Base-by-base conservation (phyloP, 2,888 invertebrate genomes). In the Eucera pruinosa region DNA sequence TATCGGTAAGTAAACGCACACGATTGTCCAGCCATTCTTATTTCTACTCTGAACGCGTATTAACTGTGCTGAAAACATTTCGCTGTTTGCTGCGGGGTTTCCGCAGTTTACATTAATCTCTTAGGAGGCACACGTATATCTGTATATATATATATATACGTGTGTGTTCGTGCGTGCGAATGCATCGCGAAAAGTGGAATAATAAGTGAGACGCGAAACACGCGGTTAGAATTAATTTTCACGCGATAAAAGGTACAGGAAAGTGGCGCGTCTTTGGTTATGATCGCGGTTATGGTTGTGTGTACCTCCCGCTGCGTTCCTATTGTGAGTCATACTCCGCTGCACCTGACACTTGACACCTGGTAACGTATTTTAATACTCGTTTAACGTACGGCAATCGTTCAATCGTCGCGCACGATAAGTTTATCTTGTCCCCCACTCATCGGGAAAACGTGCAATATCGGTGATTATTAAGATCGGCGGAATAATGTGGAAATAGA, bases 341-440 rank as follows among this genome's bases (percentile, higher is more conserved):
- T 72, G 69, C 81, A 85, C 75, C 78, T 85, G 79, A 83, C 65
- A 76, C 47, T 78, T 82, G 78, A 80, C 78, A 82, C 75, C 77
- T 83, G 78, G 69, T 62, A 74, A 73, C 47, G 73, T 50, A 50
- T 52, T 55, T 61, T 47, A 9, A 55, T 45, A 20, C 27, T 39
- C 45, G n/a, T 48, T 6, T 9, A 30, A 36, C 25, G 23, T 23
- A n/a, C n/a, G n/a, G n/a, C n/a, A n/a, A n/a, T n/a, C n/a, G n/a
- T n/a, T n/a, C n/a, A n/a, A n/a, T n/a, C n/a, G n/a, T n/a, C n/a
- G n/a, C n/a, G n/a, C n/a, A n/a, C n/a, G n/a, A n/a, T n/a, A n/a
- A n/a, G n/a, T n/a, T n/a, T n/a, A n/a, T n/a, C n/a, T n/a, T n/a
- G n/a, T n/a, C n/a, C n/a, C n/a, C n/a, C n/a, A n/a, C n/a, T n/a